Evolutionary conservation across 2,113 vertebrate genomes (phyloP), one percentile per base, ranked within the genome.

Genomic region (Rhinolophus sinicus): DNA sequence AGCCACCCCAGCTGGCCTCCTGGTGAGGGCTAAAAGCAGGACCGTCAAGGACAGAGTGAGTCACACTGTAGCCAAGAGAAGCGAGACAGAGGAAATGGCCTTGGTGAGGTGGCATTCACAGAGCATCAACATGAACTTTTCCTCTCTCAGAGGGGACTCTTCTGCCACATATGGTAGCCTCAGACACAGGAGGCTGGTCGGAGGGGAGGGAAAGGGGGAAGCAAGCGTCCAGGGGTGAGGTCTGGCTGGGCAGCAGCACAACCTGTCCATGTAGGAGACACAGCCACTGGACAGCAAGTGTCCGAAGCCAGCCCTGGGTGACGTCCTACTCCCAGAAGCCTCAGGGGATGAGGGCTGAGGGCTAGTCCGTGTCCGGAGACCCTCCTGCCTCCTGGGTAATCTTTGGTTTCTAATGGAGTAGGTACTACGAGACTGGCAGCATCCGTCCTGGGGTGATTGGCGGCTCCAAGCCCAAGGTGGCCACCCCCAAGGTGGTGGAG

Each of bases 381-480:
- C 91, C 85, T 52, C 88, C 95, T 96, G 78, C 96, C 97, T 97
- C 98, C 85, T 91, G 96, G 97, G 96, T 98, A 96, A 97, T 98
- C 93, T 98, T 77, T 67, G 96, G 87, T 98, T 98, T 98, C 97
- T 98, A 98, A 98, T 98, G 98, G 98, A 98, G 98, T 97, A 99
- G 99, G 94, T 99, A 99, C 98, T 99, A 99, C 60, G 99, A 99
- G 98, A 99, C 99, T 3, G 99, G 99, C 93, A 99, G 99, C 98
- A 99, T 99, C 97, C 99, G 99, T 52, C 99, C 99, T 13, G 99
- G 99, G 3, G 99, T 99, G 96, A 99, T 99, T 4, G 99, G 99
- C 0, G 99, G 99, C 90, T 99, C 99, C 26, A 99, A 99, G 97
- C 99, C 99, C 58, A 99, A 99, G 95, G 99, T 99, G 97, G 99